Percentiles rank a stretch among this genome's conserved stretches.
Conservation (phyloP, 2,113 vertebrate species). For the Salminus brasiliensis region DNA sequence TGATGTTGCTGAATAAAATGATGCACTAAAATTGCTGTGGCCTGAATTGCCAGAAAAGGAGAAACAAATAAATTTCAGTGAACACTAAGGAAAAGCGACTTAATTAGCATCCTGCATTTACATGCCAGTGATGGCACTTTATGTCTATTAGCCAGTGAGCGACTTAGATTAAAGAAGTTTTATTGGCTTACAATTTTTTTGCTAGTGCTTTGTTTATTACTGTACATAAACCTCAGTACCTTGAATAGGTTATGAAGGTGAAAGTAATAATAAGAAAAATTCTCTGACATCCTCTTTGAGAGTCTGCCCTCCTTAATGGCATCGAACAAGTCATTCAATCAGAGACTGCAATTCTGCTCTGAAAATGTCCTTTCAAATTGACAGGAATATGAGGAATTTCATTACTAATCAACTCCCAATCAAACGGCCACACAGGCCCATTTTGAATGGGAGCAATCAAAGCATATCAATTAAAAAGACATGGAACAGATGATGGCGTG, state of each 20-base stretch:
- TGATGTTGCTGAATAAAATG: constrained; percentile 19
- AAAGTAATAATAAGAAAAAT: background rate
- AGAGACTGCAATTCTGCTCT: constrained; percentile 2
- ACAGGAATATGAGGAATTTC: constrained; percentile 33
- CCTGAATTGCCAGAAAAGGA: background rate
- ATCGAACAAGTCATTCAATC: constrained; percentile 2
- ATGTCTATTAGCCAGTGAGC: constrained; percentile 1
- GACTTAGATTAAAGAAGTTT: background rate
- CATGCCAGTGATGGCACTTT: constrained; percentile 16
- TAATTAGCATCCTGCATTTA: constrained; percentile 18
- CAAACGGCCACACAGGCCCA: constrained; percentile 26
- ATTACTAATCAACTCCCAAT: constrained; percentile 54
- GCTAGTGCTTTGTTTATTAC: background rate
- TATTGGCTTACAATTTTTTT: background rate
- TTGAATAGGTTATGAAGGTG: background rate
- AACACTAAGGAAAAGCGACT: background rate
- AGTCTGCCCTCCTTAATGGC: background rate
- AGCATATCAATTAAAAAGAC: constrained; percentile 48
- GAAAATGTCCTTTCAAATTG: background rate
- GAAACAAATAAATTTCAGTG: background rate
- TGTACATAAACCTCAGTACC: background rate
- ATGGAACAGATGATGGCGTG: background rate
- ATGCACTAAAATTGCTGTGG: background rate
- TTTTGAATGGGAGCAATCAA: constrained; percentile 41
- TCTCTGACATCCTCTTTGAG: background rate